Evolutionary conservation across 2,888 invertebrate genomes (phyloP), one percentile per base, ranked within the genome.

Genomic region (Cantharis lateralis): DNA sequence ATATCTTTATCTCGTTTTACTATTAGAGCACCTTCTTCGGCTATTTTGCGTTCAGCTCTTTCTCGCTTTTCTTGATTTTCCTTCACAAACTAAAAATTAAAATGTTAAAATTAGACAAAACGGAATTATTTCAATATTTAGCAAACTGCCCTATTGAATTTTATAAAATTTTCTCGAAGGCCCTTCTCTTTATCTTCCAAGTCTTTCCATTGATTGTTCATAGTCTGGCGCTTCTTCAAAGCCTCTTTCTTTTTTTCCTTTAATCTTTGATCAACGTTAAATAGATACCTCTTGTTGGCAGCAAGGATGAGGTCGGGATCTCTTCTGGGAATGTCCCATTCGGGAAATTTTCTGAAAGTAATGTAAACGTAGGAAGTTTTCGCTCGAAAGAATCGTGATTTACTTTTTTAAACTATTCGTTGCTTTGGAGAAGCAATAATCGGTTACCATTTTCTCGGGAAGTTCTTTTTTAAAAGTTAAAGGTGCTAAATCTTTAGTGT

Each of bases 11-110:
- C 85, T 81, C 90, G 89, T 10, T 89, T 87, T 72, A 87, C 84
- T 72, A 91, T 88, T 1, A 90, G 88, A 18, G 89, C 89, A 2
- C 82, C 85, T 83, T 93, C 92, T 0, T 90, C 91, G 1, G 84
- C 85, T 85, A 92, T 91, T 84, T 92, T 92, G 10, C 89, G 88
- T 68, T 90, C 89, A 0, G 93, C 92, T 10, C 93, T 89, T 72
- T 91, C 91, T 11, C 92, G 90, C 81, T 93, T 93, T 81, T 93
- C 92, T 79, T 91, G 89, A 83, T 93, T 93, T 83, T 93, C 93
- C 81, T 90, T 88, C 7, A 92, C 90, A 81, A 93, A 93, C 91
- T 91, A 74, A 32, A 32, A 24, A 20, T 9, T 24, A 24, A 9
- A 9, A 0, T 9, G 20, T 0, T n/a, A n/a, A n/a, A n/a, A n/a